Conservation (phyloP, 2,113 vertebrate species). For the Bucco capensis region DNA sequence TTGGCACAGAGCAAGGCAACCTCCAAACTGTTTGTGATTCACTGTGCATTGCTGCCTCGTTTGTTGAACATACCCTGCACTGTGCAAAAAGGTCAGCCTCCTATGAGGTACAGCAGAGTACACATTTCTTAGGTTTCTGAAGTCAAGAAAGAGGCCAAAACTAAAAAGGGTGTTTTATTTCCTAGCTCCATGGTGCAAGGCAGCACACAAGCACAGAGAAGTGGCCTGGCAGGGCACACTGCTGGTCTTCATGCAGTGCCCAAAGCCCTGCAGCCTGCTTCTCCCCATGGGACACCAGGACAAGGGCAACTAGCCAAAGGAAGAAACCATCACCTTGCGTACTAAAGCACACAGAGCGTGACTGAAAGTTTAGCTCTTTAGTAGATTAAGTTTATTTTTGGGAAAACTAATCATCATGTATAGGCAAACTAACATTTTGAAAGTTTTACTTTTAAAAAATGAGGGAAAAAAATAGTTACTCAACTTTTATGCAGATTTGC, state of each 20-base stretch:
- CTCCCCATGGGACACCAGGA: accelerated
- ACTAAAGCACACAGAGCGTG: neutral
- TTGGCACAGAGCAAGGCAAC: neutral
- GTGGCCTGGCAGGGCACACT: neutral
- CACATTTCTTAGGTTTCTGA: neutral
- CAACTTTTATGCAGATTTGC: neutral
- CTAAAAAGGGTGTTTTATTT: neutral
- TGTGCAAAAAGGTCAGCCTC: neutral
- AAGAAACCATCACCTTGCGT: neutral
- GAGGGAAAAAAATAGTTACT: neutral
- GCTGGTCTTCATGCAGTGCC: neutral
- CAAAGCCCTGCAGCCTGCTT: accelerated
- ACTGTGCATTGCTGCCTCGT: neutral
- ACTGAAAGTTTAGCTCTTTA: neutral
- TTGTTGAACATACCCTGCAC: neutral
- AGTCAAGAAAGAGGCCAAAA: neutral
- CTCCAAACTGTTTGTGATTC: neutral
- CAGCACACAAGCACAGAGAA: neutral
- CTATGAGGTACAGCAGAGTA: neutral
- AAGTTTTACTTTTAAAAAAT: neutral
- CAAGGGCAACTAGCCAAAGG: accelerated
- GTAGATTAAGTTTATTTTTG: neutral
- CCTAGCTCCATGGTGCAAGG: neutral
- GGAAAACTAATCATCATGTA: neutral
- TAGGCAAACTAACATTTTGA: neutral